phyloP scores from a whole-genome alignment of 2,888 invertebrate genomes.

The Synergus laeviventris region DNA sequence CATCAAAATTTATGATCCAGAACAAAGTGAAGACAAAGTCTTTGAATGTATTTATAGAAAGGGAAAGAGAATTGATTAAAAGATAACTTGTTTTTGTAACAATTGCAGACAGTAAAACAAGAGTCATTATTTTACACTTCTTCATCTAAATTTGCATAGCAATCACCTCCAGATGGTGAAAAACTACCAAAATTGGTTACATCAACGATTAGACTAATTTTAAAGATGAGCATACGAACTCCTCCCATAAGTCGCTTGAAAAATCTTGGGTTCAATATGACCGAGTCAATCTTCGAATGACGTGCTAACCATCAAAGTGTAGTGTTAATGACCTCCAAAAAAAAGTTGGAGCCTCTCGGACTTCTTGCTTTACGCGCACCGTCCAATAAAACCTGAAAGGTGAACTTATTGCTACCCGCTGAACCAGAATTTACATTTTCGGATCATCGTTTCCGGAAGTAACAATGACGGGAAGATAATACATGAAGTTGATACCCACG shows the following conservation, averaged over 20 bases:
- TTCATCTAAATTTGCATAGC: not conserved
- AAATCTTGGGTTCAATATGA: not conserved
- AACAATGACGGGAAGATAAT: constrained; percentile 40
- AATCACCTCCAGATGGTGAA: not conserved
- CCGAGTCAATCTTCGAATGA: not conserved
- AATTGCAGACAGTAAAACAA: not conserved
- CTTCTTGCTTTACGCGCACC: constrained; percentile 8
- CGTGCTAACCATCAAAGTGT: constrained; percentile 1
- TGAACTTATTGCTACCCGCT: constrained; percentile 13
- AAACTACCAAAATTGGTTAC: not conserved
- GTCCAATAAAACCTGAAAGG: constrained; percentile 11
- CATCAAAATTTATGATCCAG: constrained; percentile 33
- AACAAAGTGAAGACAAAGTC: constrained; percentile 14
- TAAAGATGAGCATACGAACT: not conserved
- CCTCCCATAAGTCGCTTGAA: not conserved
- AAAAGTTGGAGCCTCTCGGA: not conserved
- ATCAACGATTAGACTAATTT: not conserved
- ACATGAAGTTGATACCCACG: constrained; percentile 13
- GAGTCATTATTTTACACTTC: not conserved
- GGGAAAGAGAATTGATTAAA: not conserved
- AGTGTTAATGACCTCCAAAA: constrained; percentile 12
- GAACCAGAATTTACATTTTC: constrained; percentile 14
- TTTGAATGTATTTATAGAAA: not conserved
- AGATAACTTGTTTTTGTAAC: constrained; percentile 17
- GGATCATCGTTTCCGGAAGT: constrained; percentile 41